A percentile compares a stretch with the other conserved stretches of the same genome.
Conservation (phyloP, 1,140 invertebrate species). For the Drosophila sp. region DNA sequence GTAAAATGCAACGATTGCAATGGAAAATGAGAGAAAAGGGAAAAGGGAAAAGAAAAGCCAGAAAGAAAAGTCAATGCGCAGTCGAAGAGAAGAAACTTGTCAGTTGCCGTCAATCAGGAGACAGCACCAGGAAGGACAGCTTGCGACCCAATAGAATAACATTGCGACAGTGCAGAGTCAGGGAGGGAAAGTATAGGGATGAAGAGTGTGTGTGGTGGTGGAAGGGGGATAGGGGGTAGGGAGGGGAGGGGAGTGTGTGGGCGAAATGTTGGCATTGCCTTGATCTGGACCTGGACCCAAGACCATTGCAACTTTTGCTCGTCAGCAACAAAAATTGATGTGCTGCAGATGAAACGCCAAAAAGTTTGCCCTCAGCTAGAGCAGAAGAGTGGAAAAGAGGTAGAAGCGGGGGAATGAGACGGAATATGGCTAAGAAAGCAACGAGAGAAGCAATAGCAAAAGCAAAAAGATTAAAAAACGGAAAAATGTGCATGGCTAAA, state of each 20-base stretch:
- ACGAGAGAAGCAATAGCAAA: conserved; percentile 47
- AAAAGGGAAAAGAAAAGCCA: conserved; percentile 12
- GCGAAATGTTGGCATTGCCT: conserved; percentile 34
- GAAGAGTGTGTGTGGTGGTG: too few species aligned
- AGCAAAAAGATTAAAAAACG: conserved; percentile 79
- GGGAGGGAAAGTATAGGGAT: too few species aligned
- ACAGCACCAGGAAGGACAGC: conserved; percentile 52
- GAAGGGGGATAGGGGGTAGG: not conserved
- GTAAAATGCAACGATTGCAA: conserved; percentile 82
- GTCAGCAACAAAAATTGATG: conserved; percentile 84
- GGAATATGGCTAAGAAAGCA: conserved; percentile 5
- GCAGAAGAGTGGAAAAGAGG: not conserved
- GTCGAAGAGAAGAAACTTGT: conserved; percentile 82
- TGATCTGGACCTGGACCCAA: conserved; percentile 41
- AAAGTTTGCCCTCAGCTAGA: conserved; percentile 77
- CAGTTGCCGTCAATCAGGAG: conserved; percentile 80
- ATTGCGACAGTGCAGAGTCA: conserved; percentile 59
- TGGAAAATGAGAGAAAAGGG: conserved; percentile 17
- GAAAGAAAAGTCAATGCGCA: conserved; percentile 77
- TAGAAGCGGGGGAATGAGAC: not conserved
- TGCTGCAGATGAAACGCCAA: conserved; percentile 83
- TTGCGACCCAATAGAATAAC: conserved; percentile 77
- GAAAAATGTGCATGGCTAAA: conserved; percentile 76
- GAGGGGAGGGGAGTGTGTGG: conserved; percentile 9
- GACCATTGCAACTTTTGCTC: conserved; percentile 81